These are phyloP conservation scores for Plecotus auritus DNA, from an alignment of 2,113 vertebrate genomes.

Conservation along the genomic window DNA sequence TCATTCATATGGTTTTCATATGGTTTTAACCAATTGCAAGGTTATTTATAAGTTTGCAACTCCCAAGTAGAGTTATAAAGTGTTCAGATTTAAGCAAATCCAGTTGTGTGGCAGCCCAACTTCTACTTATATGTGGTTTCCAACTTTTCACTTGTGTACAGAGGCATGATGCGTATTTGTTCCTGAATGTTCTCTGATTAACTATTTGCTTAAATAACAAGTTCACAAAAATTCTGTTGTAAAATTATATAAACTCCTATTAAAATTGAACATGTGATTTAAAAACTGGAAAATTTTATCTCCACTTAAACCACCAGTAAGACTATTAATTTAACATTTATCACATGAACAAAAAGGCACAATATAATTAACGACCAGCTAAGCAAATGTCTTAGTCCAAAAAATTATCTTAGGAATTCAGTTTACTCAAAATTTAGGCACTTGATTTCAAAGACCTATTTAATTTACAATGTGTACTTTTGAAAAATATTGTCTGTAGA, in stretches of 20 bases:
- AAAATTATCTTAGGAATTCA: background rate
- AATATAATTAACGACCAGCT: constrained; percentile 39
- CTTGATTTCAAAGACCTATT: constrained; percentile 29
- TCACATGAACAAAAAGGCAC: background rate
- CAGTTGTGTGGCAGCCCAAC: constrained; percentile 91
- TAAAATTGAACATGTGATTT: constrained; percentile 39
- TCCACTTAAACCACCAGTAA: constrained; percentile 35
- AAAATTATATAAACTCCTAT: constrained; percentile 49
- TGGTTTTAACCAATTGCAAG: constrained; percentile 90
- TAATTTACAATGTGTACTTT: constrained; percentile 11
- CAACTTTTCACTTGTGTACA: constrained; percentile 79
- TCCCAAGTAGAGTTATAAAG: constrained; percentile 93
- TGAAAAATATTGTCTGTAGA: background rate
- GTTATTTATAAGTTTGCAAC: constrained; percentile 97
- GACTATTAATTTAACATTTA: constrained; percentile 42
- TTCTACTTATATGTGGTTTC: constrained; percentile 90
- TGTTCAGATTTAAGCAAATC: constrained; percentile 93
- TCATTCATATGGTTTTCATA: constrained; percentile 95
- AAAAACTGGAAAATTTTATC: constrained; percentile 50
- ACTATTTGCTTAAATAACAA: constrained; percentile 77
- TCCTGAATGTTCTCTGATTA: constrained; percentile 77
- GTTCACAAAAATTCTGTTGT: constrained; percentile 53
- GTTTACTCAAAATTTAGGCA: background rate
- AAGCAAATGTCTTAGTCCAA: constrained; percentile 21
- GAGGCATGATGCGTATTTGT: constrained; percentile 79